Evolutionary conservation across 2,797 vertebrate species (phyloP), one percentile per base, ranked within the genome.

Genomic region (Pseudochirops cupreus): DNA sequence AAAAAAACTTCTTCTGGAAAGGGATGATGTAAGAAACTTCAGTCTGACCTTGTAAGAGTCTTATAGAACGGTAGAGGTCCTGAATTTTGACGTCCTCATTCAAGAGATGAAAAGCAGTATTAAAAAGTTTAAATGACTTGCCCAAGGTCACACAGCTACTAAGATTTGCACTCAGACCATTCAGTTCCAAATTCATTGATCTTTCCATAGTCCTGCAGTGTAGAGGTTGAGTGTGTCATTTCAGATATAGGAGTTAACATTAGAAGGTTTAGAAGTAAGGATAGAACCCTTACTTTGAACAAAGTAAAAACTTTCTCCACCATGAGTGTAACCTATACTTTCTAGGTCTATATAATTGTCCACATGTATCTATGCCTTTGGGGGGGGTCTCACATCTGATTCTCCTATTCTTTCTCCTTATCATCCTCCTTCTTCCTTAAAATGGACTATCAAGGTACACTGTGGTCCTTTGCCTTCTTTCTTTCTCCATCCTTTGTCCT

Each of bases 381-480:
- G 59, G 31, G 24, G 46, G 46, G 46, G 46, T 67, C 14, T 67
- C 62, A 67, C 5, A 67, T 67, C 31, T 67, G n/a, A n/a, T 67
- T 14, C 14, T 5, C 5, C 62, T n/a, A n/a, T 67, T 67, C 74
- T 82, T 82, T 46, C 39, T 82, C 21, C 92, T 58, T 96, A 97
- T 98, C 62, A n/a, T 94, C 98, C 96, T 94, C 92, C 92, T 67
- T 95, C 98, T 98, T 98, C 97, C 96, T 97, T 96, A 93, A 29
- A 46, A 94, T 91, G 95, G 92, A 56, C 96, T 28, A 97, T 93
- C 74, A 91, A 94, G 94, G 96, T 56, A 92, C 0, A 91, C 31
- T 82, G 29, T 56, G 50, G 10, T 0, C 46, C 53, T 18, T 33
- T 29, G 87, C 96, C 97, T 96, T 92, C 97, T 97, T 93, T 96